Conservation (phyloP, 2,797 vertebrate genomes). For the Presbytis comata region DNA sequence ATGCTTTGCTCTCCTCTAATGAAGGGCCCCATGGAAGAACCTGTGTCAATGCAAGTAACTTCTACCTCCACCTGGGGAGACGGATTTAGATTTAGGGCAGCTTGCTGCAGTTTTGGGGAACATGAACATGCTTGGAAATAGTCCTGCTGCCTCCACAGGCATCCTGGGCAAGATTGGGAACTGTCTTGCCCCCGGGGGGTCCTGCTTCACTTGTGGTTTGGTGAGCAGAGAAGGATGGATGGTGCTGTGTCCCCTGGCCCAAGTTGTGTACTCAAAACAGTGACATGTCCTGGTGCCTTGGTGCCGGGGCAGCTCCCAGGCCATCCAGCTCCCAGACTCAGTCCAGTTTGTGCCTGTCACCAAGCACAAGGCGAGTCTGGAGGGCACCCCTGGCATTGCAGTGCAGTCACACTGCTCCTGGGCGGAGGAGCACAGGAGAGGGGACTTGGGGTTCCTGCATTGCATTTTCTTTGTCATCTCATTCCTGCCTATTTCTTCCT, state of each 20-base stretch:
- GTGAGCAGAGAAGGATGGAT: background rate
- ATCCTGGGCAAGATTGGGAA: background rate
- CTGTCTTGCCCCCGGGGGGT: fast-evolving
- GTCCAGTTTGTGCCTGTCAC: background rate
- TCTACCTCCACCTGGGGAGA: no score
- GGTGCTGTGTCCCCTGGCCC: background rate
- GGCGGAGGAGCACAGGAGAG: background rate
- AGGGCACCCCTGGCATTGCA: fast-evolving
- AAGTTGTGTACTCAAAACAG: background rate
- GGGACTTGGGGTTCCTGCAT: background rate
- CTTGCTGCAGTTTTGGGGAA: background rate
- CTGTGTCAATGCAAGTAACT: no score
- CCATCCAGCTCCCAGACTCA: background rate
- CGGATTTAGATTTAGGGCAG: background rate
- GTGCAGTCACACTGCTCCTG: background rate
- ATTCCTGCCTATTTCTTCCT: background rate
- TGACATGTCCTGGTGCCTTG: background rate
- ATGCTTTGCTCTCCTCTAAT: fast-evolving
- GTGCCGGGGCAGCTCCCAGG: background rate
- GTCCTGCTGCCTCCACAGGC: background rate
- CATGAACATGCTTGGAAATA: fast-evolving
- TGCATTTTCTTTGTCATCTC: fast-evolving
- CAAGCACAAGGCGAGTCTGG: fast-evolving
- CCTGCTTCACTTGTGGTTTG: fast-evolving
- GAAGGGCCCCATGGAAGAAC: background rate